These are phyloP conservation scores for Aphis gossypii DNA, from an alignment of 1,140 invertebrate species.

Conservation along the genomic window DNA sequence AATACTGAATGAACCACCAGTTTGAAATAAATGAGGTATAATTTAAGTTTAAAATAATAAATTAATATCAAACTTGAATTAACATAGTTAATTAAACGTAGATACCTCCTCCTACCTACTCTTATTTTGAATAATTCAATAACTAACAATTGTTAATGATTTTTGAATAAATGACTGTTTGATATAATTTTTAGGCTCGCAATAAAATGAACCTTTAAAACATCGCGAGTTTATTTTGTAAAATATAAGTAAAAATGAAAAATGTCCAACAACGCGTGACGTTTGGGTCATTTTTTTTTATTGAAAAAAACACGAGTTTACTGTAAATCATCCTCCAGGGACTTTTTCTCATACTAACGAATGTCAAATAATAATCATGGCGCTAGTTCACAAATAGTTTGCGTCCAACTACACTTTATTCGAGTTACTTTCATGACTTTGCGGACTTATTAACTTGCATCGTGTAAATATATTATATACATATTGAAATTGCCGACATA, in stretches of 20 bases:
- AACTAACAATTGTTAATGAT: not conserved
- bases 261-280: too few species aligned
- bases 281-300: not conserved
- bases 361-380: not conserved
- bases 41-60: too few species aligned
- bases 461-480: not conserved
- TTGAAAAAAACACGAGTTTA: not conserved
- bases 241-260: not conserved
- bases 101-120: not conserved
- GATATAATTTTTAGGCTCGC: not conserved
- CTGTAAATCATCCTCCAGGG: not conserved
- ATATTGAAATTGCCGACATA: not conserved
- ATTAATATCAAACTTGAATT: not conserved
- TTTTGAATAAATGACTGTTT: not conserved
- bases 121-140: not conserved
- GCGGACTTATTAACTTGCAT: not conserved
- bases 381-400: not conserved
- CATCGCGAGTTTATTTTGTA: fast-evolving
- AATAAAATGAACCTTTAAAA: not conserved
- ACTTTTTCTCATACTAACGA: not conserved
- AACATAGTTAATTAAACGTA: not conserved
- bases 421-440: not conserved
- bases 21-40: too few species aligned
- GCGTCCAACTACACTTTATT: not conserved
- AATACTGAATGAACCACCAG: not conserved